Evolutionary conservation across 2,888 invertebrate species (phyloP).

Genomic region (Caenorhabditis sp.): DNA sequence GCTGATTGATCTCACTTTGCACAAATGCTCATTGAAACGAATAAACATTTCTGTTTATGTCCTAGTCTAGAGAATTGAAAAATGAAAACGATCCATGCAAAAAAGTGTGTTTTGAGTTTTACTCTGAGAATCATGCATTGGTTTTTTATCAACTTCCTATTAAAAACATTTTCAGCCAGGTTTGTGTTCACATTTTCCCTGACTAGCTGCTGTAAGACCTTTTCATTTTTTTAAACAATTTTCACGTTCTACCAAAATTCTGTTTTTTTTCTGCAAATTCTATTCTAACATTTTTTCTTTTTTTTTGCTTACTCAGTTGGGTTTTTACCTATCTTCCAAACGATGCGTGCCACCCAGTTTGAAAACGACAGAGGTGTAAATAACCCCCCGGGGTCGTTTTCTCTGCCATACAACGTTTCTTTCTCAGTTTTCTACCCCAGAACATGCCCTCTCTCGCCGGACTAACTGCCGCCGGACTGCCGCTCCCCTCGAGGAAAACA

Average conservation of each 20-base stretch:
- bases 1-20: neutral
- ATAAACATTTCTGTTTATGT: neutral
- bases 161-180: too few relatives aligned
- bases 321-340: neutral
- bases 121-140: too few relatives aligned
- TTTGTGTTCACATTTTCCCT: too few relatives aligned
- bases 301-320: neutral
- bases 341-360: neutral
- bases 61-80: neutral
- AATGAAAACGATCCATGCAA: neutral
- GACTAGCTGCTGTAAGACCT: too few relatives aligned
- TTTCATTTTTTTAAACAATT: too few relatives aligned
- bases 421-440: neutral
- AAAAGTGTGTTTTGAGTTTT: neutral
- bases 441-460: constrained; percentile 21
- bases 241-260: too few relatives aligned
- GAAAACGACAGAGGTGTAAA: neutral
- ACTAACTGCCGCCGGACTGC: constrained; percentile 25
- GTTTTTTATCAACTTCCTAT: too few relatives aligned
- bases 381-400: neutral
- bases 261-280: neutral
- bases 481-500: constrained; percentile 10
- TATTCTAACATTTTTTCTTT: neutral
- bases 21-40: constrained; percentile 9
- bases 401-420: constrained; percentile 23